Percentiles rank a stretch among this genome's conserved stretches.
phyloP scores from a whole-genome alignment of 2,888 invertebrate genomes.

The Polyploca ridens region DNA sequence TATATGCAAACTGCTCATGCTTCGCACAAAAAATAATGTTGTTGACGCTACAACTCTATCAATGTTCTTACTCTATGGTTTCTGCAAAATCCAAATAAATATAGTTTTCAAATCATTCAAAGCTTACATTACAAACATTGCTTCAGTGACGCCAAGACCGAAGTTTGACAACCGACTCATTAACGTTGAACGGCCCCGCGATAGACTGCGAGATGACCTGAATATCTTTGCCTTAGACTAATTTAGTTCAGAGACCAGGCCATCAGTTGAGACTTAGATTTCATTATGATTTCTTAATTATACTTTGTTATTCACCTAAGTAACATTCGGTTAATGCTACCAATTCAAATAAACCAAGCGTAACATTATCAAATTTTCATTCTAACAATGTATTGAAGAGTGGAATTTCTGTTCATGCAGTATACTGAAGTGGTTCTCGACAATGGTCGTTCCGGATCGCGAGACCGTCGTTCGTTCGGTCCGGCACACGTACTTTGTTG shows the following conservation, averaged over 20 bases:
- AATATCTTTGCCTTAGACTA: neutral
- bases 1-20: neutral
- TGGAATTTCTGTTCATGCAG: too few species aligned
- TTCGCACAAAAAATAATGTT: neutral
- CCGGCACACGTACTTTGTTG: constrained; percentile 24
- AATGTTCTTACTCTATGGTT: too few species aligned
- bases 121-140: neutral
- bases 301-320: too few species aligned
- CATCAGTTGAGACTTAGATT: neutral
- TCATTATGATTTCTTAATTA: too few species aligned
- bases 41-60: too few species aligned
- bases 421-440: too few species aligned
- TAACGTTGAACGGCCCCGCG: neutral
- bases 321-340: too few species aligned
- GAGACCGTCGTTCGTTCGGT: neutral
- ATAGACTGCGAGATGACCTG: neutral
- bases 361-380: too few species aligned
- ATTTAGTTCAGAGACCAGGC: neutral
- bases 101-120: neutral
- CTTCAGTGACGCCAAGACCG: neutral
- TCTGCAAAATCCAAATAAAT: neutral
- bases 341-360: too few species aligned
- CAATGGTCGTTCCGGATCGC: too few species aligned
- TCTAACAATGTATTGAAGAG: too few species aligned
- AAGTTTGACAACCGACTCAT: neutral